These are phyloP conservation scores for Clarias pachynema DNA, from an alignment of 2,797 vertebrate species.

Conservation along the genomic window DNA sequence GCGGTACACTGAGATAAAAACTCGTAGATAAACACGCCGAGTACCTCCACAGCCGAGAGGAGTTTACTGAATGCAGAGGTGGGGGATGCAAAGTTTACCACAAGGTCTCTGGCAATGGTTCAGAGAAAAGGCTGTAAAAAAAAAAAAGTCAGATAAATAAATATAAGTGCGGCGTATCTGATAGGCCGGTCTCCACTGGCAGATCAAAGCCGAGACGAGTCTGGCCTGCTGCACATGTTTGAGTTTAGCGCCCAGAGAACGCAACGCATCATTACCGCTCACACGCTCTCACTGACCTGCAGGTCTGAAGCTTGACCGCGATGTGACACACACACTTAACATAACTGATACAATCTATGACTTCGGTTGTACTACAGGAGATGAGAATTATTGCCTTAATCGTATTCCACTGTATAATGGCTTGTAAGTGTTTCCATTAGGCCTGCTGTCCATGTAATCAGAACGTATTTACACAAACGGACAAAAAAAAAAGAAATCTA, in stretches of 20 bases:
- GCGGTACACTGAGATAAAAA: constrained; percentile 35
- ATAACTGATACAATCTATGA: constrained; percentile 18
- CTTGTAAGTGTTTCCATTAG: constrained; percentile 2
- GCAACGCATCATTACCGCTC: constrained; percentile 53
- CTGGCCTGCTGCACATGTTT: constrained; percentile 46
- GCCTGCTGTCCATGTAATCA: constrained; percentile 4
- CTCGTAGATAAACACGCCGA: constrained; percentile 50
- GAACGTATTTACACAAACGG: neutral
- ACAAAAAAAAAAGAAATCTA: neutral
- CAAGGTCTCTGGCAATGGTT: constrained; percentile 57
- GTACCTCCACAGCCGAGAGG: constrained; percentile 24
- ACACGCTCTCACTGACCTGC: constrained; percentile 47
- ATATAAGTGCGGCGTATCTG: constrained; percentile 53
- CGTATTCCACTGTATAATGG: constrained; percentile 25
- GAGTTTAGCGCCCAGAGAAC: constrained; percentile 43
- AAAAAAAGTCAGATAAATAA: constrained; percentile 56
- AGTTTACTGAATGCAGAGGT: constrained; percentile 46
- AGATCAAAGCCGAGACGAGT: constrained; percentile 50
- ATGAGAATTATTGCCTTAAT: constrained; percentile 11
- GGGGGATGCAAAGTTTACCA: constrained; percentile 51
- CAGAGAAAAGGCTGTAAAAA: constrained; percentile 49
- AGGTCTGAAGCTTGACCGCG: constrained; percentile 36
- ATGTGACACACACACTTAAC: constrained; percentile 34
- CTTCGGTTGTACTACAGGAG: constrained; percentile 9
- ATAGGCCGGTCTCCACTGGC: constrained; percentile 48